Evolutionary conservation across 23 tunicate genomes (phyloP).

Genomic region (Styela clava): DNA sequence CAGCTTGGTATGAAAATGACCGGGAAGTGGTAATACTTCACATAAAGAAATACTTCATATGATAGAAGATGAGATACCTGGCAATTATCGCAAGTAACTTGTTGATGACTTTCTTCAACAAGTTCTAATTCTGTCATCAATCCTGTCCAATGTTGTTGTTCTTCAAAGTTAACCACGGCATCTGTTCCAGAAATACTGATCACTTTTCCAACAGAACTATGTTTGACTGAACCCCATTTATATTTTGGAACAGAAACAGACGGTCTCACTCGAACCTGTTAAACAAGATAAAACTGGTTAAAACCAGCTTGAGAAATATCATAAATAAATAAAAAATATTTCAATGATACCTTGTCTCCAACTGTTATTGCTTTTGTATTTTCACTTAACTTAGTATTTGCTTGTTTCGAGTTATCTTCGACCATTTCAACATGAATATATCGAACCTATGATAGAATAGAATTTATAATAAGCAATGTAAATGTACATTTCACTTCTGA

Average conservation of each 20-base stretch:
- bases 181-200: slow-evolving; percentile 49
- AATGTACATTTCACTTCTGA: no score
- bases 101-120: slow-evolving; percentile 41
- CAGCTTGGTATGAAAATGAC: no score
- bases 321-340: no score
- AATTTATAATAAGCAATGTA: no score
- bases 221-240: slow-evolving; percentile 84
- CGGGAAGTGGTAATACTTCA: no score
- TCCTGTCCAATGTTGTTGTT: slow-evolving; percentile 81
- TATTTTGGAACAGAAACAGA: slow-evolving; percentile 50
- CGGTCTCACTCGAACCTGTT: slow-evolving; percentile 54
- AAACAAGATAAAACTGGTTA: background rate
- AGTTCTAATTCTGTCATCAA: slow-evolving; percentile 60
- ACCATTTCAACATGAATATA: slow-evolving; percentile 70
- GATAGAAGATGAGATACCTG: no score
- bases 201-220: slow-evolving; percentile 50
- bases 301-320: background rate
- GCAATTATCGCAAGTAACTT: slow-evolving; percentile 47
- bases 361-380: slow-evolving; percentile 32
- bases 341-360: slow-evolving; percentile 54
- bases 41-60: no score
- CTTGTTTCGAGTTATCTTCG: slow-evolving; percentile 17
- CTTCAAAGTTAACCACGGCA: slow-evolving; percentile 58
- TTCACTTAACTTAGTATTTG: background rate
- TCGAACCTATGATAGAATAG: slow-evolving; percentile 48